These are phyloP conservation scores for Babyrousa celebensis DNA, from an alignment of 2,797 vertebrate species.

Conservation along the genomic window DNA sequence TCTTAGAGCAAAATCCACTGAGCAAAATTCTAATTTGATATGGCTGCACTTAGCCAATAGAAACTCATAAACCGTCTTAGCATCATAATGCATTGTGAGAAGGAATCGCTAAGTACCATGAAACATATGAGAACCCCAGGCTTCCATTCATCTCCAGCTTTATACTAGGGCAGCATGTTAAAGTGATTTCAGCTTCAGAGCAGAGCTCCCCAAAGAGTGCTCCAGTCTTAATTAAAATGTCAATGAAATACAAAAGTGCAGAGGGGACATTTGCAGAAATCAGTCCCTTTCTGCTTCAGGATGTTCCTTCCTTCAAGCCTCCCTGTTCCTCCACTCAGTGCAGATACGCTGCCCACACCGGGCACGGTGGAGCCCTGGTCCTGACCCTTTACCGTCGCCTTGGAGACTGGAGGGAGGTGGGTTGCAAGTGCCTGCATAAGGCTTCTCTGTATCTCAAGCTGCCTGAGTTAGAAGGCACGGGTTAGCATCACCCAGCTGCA, in stretches of 20 bases:
- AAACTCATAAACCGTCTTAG: constrained; percentile 91
- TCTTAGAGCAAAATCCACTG: constrained; percentile 91
- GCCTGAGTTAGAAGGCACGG: fast-evolving
- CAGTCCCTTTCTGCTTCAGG: constrained; percentile 87
- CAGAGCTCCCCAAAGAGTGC: constrained; percentile 91
- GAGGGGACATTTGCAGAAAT: constrained; percentile 86
- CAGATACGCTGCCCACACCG: fast-evolving
- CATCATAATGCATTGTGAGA: constrained; percentile 91
- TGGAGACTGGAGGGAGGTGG: not conserved
- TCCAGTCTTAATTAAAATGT: constrained; percentile 92
- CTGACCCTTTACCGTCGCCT: not conserved
- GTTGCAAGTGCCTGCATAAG: not conserved
- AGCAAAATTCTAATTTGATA: constrained; percentile 92
- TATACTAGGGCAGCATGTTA: constrained; percentile 91
- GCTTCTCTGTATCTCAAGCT: not conserved
- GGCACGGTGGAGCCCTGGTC: not conserved
- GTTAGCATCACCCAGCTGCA: not conserved
- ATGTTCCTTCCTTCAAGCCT: constrained; percentile 75
- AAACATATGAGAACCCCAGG: constrained; percentile 91
- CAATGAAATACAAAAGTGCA: constrained; percentile 91
- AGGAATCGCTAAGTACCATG: constrained; percentile 91
- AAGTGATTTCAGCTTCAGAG: constrained; percentile 92
- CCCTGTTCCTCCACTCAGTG: not conserved
- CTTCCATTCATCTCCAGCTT: constrained; percentile 90
- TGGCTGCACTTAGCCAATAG: constrained; percentile 91